Percentiles rank a stretch among this genome's conserved stretches.
Evolutionary conservation across 2,113 vertebrate species (phyloP).

Genomic region (Pteronura brasiliensis): DNA sequence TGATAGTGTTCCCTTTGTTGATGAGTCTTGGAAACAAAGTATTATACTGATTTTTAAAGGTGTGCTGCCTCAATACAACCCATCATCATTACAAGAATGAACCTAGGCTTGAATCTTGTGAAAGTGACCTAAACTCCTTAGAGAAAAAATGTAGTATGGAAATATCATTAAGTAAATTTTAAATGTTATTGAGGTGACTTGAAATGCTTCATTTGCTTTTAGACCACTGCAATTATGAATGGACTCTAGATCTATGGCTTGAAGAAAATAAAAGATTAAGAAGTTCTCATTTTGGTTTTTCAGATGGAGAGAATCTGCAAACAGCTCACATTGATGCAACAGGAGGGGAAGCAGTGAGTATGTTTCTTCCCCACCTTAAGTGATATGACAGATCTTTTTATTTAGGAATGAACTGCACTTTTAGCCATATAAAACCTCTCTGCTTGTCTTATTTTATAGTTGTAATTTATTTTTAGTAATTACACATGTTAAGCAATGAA

Average conservation of each 20-base stretch:
- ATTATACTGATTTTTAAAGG: background rate
- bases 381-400: background rate
- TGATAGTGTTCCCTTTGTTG: background rate
- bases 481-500: constrained; percentile 48
- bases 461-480: constrained; percentile 39
- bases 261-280: background rate
- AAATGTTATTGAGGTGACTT: background rate
- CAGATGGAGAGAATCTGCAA: constrained; percentile 36
- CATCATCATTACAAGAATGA: background rate
- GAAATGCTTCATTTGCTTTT: background rate
- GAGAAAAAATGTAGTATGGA: background rate
- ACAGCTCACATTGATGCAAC: constrained; percentile 44
- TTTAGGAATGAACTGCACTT: constrained; percentile 49
- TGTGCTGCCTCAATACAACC: background rate
- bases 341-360: constrained; percentile 40
- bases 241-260: background rate
- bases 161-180: background rate
- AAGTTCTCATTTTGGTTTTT: background rate
- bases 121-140: background rate
- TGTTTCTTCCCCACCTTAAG: constrained; percentile 8
- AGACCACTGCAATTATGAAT: background rate
- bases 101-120: background rate
- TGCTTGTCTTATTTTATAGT: constrained; percentile 18
- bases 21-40: background rate
- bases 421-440: constrained; percentile 27